These are phyloP conservation scores for Girardinus metallicus DNA, from an alignment of 2,797 vertebrate species.

Conservation along the genomic window DNA sequence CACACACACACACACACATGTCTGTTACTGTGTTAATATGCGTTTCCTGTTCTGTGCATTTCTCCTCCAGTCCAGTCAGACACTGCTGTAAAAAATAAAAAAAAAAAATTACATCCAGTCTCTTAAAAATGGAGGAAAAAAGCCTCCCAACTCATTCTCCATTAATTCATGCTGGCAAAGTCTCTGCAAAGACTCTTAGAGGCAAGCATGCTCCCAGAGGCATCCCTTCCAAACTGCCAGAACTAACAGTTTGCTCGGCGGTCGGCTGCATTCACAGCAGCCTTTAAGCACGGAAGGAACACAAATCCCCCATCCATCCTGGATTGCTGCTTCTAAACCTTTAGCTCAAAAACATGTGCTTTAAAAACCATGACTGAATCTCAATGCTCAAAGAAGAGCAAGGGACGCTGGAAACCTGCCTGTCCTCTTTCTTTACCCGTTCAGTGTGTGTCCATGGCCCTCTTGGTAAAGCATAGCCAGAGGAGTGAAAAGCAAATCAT, in stretches of 20 bases:
- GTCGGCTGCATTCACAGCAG: constrained; percentile 64
- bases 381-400: constrained; percentile 50
- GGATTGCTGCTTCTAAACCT: constrained; percentile 67
- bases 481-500: constrained; percentile 70
- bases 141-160: constrained; percentile 66
- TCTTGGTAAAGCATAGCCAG: constrained; percentile 68
- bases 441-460: constrained; percentile 35
- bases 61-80: constrained; percentile 22
- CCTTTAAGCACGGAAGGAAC: constrained; percentile 57
- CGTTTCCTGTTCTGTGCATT: constrained; percentile 21
- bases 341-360: constrained; percentile 75
- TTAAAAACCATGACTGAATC: constrained; percentile 52
- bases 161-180: constrained; percentile 77
- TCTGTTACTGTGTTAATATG: constrained; percentile 8
- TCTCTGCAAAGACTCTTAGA: constrained; percentile 77
- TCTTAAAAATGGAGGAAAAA: constrained; percentile 60
- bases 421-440: constrained; percentile 28
- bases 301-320: constrained; percentile 73
- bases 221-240: constrained; percentile 70
- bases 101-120: constrained; percentile 62
- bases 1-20: not conserved
- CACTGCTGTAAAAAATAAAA: constrained; percentile 39
- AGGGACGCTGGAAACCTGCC: constrained; percentile 40
- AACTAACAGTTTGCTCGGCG: constrained; percentile 70
- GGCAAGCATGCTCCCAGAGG: constrained; percentile 72